Conservation (phyloP, 2,888 invertebrate genomes). For the Endotricha flammealis region DNA sequence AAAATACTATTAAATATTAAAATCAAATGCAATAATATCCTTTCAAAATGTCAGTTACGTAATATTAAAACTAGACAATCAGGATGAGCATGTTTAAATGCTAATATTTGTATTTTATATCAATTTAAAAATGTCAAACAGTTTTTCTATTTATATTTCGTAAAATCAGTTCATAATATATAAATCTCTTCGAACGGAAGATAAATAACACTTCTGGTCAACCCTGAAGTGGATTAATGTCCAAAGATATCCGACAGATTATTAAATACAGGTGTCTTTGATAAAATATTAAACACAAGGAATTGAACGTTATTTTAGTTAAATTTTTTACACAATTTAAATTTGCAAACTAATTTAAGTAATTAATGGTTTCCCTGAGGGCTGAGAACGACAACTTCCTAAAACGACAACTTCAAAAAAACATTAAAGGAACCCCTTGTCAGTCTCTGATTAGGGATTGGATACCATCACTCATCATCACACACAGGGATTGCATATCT, state of each 20-base stretch:
- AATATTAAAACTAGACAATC: constrained; percentile 4
- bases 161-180: background rate
- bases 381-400: too few species aligned
- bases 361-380: too few species aligned
- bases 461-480: too few species aligned
- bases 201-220: background rate
- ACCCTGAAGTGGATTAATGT: background rate
- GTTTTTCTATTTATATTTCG: background rate
- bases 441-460: too few species aligned
- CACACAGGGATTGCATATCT: too few species aligned
- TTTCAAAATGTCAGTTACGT: constrained; percentile 6
- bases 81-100: constrained; percentile 4
- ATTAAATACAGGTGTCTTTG: background rate
- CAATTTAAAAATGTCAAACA: background rate
- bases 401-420: too few species aligned
- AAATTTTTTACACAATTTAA: too few species aligned
- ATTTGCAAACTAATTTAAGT: too few species aligned
- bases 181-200: background rate
- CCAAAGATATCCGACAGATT: background rate
- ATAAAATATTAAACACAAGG: background rate
- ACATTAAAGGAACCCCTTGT: too few species aligned
- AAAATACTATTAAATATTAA: constrained; percentile 2
- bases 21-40: constrained; percentile 5
- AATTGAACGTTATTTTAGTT: too few species aligned
- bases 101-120: background rate